These are phyloP conservation scores for Chitala chitala DNA, from an alignment of 2,113 vertebrate genomes.

Conservation along the genomic window DNA sequence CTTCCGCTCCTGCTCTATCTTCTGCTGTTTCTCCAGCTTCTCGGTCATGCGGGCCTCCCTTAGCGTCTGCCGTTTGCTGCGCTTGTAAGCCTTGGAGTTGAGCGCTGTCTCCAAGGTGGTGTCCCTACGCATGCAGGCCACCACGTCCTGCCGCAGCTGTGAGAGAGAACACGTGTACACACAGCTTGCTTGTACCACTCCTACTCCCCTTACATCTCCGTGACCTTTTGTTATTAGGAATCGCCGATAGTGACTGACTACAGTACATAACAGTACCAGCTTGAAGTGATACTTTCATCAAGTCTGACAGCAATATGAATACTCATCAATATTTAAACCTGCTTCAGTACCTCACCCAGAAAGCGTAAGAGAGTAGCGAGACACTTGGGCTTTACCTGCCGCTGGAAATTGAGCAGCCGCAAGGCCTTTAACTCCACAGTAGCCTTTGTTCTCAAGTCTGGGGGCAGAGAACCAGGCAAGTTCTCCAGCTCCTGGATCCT, in stretches of 20 bases:
- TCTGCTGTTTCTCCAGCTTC: slow-evolving; percentile 98
- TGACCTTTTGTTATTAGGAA: not conserved
- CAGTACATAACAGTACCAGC: not conserved
- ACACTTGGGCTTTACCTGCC: slow-evolving; percentile 71
- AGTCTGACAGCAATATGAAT: not conserved
- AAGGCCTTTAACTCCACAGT: slow-evolving; percentile 95
- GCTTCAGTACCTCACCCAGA: not conserved
- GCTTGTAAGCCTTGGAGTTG: slow-evolving; percentile 95
- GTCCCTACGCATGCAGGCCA: slow-evolving; percentile 93
- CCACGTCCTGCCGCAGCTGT: slow-evolving; percentile 92
- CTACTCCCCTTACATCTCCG: not conserved
- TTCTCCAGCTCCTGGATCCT: slow-evolving; percentile 97
- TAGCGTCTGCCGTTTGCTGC: slow-evolving; percentile 93
- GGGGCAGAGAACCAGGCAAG: slow-evolving; percentile 88
- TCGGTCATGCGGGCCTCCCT: slow-evolving; percentile 95
- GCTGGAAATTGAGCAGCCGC: slow-evolving; percentile 91
- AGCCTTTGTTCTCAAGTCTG: slow-evolving; percentile 92
- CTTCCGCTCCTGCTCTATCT: slow-evolving; percentile 95
- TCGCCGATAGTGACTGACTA: not conserved
- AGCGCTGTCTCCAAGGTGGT: slow-evolving; percentile 92
- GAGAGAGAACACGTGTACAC: not conserved
- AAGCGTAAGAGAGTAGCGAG: not conserved
- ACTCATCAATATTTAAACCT: not conserved
- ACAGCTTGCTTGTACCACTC: not conserved
- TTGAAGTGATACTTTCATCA: not conserved